Conservation (phyloP, 2,113 vertebrate species). For the Romanogobio albipinnatus region DNA sequence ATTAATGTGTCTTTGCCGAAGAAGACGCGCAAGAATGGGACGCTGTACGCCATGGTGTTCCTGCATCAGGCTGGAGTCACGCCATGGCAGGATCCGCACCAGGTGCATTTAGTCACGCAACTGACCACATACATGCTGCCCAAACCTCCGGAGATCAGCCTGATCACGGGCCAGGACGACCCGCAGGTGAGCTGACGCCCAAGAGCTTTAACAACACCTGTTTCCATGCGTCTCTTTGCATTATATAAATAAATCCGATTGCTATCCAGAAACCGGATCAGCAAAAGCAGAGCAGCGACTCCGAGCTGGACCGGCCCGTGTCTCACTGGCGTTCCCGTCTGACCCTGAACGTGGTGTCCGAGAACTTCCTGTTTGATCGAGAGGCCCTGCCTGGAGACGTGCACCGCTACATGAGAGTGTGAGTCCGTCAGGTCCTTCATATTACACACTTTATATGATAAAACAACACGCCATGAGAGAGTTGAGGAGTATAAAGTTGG, state of each 20-base stretch:
- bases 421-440: constrained; percentile 44
- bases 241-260: not conserved
- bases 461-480: not conserved
- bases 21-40: constrained; percentile 95
- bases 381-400: constrained; percentile 91
- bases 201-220: not conserved
- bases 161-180: constrained; percentile 85
- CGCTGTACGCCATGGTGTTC: constrained; percentile 90
- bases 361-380: constrained; percentile 91
- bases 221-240: not conserved
- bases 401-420: constrained; percentile 95
- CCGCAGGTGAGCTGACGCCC: constrained; percentile 72
- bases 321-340: constrained; percentile 95
- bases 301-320: constrained; percentile 80
- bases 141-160: constrained; percentile 89
- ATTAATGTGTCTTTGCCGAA: constrained; percentile 94
- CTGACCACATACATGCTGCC: constrained; percentile 96
- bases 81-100: constrained; percentile 89
- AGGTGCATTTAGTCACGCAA: constrained; percentile 90
- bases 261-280: constrained; percentile 73
- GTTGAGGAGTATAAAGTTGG: no score
- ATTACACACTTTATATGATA: not conserved
- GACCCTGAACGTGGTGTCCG: constrained; percentile 90
- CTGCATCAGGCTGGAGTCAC: constrained; percentile 87
- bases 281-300: constrained; percentile 67